These are phyloP conservation scores for Acridotheres tristis DNA, from an alignment of 2,797 vertebrate species.

Conservation along the genomic window DNA sequence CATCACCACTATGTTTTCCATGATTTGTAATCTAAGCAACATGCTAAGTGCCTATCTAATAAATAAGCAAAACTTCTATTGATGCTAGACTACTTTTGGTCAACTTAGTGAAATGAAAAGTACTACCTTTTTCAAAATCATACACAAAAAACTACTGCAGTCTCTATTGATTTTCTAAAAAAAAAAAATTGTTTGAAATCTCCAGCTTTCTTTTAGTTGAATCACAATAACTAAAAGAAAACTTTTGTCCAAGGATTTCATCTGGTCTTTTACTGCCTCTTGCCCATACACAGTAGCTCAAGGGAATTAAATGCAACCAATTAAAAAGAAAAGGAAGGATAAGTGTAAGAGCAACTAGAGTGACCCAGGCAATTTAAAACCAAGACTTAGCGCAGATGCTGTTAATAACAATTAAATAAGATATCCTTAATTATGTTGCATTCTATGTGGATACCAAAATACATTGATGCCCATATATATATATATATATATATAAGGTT, in stretches of 20 bases:
- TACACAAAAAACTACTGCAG: not conserved
- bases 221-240: not conserved
- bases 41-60: accelerated
- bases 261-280: not conserved
- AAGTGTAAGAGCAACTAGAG: not conserved
- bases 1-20: not conserved
- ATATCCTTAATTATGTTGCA: not conserved
- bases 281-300: not conserved
- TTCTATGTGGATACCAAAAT: not conserved
- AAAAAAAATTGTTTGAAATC: not conserved
- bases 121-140: not conserved
- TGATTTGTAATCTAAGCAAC: not conserved
- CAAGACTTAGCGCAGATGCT: not conserved
- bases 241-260: not conserved
- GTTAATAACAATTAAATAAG: not conserved
- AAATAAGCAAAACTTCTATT: not conserved
- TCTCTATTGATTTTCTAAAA: not conserved
- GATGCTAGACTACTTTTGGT: not conserved
- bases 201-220: not conserved
- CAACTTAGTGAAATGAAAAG: not conserved
- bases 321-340: not conserved
- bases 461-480: not conserved
- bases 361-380: not conserved
- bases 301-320: not conserved
- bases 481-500: not conserved